These are phyloP conservation scores for Andrena trimmerana DNA, from an alignment of 2,888 invertebrate genomes.

Conservation along the genomic window DNA sequence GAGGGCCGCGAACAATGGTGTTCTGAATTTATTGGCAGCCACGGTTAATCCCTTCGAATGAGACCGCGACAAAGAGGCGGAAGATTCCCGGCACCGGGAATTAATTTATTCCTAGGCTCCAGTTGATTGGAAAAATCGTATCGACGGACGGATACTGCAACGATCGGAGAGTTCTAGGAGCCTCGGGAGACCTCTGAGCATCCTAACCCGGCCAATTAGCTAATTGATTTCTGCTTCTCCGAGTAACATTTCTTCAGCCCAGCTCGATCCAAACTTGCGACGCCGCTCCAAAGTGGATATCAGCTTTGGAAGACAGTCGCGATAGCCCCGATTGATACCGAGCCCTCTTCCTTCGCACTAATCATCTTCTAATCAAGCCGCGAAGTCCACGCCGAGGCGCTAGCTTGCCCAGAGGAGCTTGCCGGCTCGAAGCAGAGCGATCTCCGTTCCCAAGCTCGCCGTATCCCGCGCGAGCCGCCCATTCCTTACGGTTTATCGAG, in stretches of 20 bases:
- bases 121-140: not conserved
- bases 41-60: constrained; percentile 7
- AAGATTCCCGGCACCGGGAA: not conserved
- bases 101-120: not conserved
- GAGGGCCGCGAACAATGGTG: constrained; percentile 2
- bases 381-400: no score
- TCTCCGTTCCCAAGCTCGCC: no score
- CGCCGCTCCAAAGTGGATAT: not conserved
- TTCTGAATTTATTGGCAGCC: not conserved
- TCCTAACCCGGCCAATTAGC: not conserved
- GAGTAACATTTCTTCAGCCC: not conserved
- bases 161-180: no score
- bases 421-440: no score
- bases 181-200: no score
- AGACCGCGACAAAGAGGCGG: not conserved
- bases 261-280: not conserved
- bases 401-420: no score
- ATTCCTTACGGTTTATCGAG: constrained; percentile 16
- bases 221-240: not conserved
- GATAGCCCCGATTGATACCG: not conserved
- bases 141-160: no score
- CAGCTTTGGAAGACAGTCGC: not conserved
- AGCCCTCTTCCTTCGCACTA: no score
- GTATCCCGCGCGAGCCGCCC: not conserved
- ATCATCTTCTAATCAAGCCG: no score